Base-by-base conservation (phyloP, 2,888 invertebrate species). In the Netelia virgata region DNA sequence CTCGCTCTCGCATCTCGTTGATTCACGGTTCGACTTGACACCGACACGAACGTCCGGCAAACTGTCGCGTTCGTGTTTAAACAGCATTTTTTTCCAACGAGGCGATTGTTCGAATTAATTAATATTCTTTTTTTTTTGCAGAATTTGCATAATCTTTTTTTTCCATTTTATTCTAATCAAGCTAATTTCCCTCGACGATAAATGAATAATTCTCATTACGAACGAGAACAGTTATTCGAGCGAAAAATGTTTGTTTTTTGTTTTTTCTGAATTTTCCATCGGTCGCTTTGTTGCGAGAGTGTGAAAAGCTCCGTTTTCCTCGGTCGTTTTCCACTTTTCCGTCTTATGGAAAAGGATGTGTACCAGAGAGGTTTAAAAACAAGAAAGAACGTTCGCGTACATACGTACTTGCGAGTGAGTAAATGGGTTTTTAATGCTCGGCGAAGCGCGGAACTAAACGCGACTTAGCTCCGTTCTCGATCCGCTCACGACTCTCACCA, bases 341-440 rank as follows among this genome's bases (percentile, higher is more conserved):
- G 16, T 57, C 57, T 16, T 57, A 16, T 2, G 16, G 57, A 57
- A 57, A 57, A 57, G 18, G 9, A 47, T 3, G 14, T 47, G 47
- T 10, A 47, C 2, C 11, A 1, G 47, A 14, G 14, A 11, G 47
- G 14, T 10, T 14, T 47, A 6, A 10, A 14, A 47, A 14, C 14
- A 43, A 61, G 47, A 73, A 63, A 9, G 28, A 61, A 74, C 8
- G 5, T n/a, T 77, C 69, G 14, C n/a, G n/a, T 36, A n/a, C 41
- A 47, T 50, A 57, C 63, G 64, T 69, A 77, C 76, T 73, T 41
- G 70, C 53, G 16, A 47, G 16, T 18, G 64, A 55, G 74, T 72
- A 83, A 79, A 85, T 83, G 78, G 74, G 78, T 85, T 85, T 85
- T 85, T 83, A 85, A 85, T 85, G 83, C 75, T 72, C 66, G 59